phyloP scores from a whole-genome alignment of 2,797 vertebrate species.

The Phrynocephalus guinanensis region DNA sequence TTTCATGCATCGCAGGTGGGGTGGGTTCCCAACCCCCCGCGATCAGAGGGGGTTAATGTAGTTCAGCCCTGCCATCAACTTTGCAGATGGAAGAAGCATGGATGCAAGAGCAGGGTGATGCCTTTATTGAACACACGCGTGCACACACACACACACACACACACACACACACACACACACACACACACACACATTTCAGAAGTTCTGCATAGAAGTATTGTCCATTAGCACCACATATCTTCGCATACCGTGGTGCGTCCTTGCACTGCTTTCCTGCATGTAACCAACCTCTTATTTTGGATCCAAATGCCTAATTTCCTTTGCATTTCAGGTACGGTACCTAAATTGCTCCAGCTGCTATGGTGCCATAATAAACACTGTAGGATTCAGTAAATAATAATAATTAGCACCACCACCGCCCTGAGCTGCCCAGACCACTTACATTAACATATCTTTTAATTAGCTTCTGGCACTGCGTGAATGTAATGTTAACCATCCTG shows the following conservation, averaged over 20 bases:
- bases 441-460: conserved; percentile 67
- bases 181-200: no score
- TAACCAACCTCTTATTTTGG: conserved; percentile 43
- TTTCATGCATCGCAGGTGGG: no score
- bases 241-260: not conserved
- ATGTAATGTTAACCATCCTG: conserved; percentile 13
- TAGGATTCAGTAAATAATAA: conserved; percentile 59
- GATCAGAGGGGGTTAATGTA: no score
- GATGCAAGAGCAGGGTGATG: no score
- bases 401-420: conserved; percentile 61
- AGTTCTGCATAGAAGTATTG: not conserved
- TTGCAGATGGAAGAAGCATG: not conserved
- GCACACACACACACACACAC: no score
- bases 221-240: not conserved
- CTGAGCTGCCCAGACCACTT: conserved; percentile 54
- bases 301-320: conserved; percentile 36
- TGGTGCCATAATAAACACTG: conserved; percentile 53
- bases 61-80: not conserved
- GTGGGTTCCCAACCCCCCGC: no score
- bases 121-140: no score
- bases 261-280: conserved; percentile 45
- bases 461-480: conserved; percentile 60
- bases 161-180: no score
- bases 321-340: conserved; percentile 45
- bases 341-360: conserved; percentile 46